A percentile compares a stretch with the other conserved stretches of the same genome.
Evolutionary conservation across 2,113 vertebrate genomes (phyloP).

Genomic region (Podarcis muralis): DNA sequence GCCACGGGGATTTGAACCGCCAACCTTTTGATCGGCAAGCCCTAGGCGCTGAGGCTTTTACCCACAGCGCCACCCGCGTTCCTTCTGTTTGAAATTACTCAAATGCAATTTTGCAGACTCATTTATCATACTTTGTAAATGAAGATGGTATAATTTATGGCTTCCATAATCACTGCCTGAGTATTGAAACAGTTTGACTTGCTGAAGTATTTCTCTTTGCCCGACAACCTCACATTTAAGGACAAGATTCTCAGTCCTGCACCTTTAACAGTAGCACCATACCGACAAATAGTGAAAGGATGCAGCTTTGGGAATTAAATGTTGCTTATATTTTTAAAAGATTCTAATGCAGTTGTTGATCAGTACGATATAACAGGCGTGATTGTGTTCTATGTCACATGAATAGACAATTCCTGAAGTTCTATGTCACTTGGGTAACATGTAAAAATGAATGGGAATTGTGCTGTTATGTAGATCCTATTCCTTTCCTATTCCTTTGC

Average conservation of each 20-base stretch:
- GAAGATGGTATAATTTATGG: constrained; percentile 3
- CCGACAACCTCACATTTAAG: not conserved
- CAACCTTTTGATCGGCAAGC: too few species aligned
- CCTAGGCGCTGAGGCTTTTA: too few species aligned
- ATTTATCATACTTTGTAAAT: constrained; percentile 51
- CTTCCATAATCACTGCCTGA: constrained; percentile 38
- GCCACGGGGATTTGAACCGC: too few species aligned
- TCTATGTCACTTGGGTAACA: not conserved
- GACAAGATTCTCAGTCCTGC: constrained; percentile 5
- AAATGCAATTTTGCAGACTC: constrained; percentile 29
- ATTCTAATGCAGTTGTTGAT: not conserved
- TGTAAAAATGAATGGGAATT: not conserved
- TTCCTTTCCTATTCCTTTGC: not conserved
- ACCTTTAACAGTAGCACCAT: constrained; percentile 2
- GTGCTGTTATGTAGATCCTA: not conserved
- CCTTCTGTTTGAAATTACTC: constrained; percentile 32
- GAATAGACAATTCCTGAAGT: too few species aligned
- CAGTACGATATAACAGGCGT: not conserved
- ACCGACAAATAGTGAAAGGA: not conserved
- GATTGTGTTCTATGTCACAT: not conserved
- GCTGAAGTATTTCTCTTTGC: not conserved
- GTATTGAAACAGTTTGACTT: constrained; percentile 6
- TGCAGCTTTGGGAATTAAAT: constrained; percentile 5
- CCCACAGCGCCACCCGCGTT: too few species aligned
- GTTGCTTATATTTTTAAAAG: not conserved